Percentiles rank a stretch among this genome's conserved stretches.
Evolutionary conservation across 2,797 vertebrate species (phyloP).

Genomic region (Spea hammondii): DNA sequence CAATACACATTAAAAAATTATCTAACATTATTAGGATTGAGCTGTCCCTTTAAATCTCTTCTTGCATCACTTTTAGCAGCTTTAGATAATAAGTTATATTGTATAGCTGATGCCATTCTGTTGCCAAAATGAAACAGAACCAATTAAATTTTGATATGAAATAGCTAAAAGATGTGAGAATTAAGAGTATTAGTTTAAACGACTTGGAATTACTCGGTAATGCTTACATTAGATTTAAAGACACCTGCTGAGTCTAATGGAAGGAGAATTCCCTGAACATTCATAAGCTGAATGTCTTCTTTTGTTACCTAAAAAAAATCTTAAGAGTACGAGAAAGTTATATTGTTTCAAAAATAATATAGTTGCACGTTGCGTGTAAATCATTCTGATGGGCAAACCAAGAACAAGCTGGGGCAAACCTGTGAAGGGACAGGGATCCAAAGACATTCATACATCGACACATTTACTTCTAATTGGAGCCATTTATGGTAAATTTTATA

Average conservation of each 20-base stretch:
- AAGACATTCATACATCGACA: too few species aligned
- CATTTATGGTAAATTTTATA: too few species aligned
- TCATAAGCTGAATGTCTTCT: conserved; percentile 47
- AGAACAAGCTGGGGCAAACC: too few species aligned
- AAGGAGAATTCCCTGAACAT: conserved; percentile 53
- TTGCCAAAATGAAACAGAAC: background rate
- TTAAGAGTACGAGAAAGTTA: conserved; percentile 48
- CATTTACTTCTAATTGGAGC: too few species aligned
- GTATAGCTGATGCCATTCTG: background rate
- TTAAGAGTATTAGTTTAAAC: conserved; percentile 44
- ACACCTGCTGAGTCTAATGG: conserved; percentile 49
- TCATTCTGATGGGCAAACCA: too few species aligned
- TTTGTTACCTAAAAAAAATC: conserved; percentile 32
- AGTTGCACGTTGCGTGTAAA: conserved; percentile 1
- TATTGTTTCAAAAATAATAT: conserved; percentile 35
- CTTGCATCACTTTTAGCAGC: too few species aligned
- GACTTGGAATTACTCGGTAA: conserved; percentile 53
- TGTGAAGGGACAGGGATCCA: too few species aligned
- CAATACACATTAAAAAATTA: too few species aligned
- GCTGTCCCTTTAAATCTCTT: too few species aligned
- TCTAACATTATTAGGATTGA: too few species aligned
- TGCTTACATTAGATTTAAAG: conserved; percentile 19
- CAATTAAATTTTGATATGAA: conserved; percentile 33
- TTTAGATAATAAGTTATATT: too few species aligned
- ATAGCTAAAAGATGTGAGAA: background rate